phyloP scores from a whole-genome alignment of 2,888 invertebrate genomes.

The Amphipoea lucens region DNA sequence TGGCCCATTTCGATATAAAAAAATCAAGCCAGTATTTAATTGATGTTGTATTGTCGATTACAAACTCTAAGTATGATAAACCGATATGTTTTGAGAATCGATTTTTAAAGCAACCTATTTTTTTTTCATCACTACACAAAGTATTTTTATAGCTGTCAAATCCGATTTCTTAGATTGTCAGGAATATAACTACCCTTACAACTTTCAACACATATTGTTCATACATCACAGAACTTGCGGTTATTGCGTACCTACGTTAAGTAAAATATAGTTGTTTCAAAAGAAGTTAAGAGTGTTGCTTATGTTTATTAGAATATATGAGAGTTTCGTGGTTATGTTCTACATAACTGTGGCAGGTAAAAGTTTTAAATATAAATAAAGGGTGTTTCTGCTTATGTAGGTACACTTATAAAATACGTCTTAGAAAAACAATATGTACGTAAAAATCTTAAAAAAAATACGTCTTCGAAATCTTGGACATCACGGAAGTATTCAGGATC shows the following conservation, averaged over 20 bases:
- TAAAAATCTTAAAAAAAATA: not conserved
- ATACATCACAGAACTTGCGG: slow-evolving; percentile 43
- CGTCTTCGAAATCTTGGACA: not conserved
- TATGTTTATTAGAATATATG: slow-evolving; percentile 54
- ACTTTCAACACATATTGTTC: slow-evolving; percentile 22
- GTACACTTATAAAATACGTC: not conserved
- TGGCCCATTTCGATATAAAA: too few relatives aligned
- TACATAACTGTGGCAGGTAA: not conserved
- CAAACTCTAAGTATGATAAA: too few relatives aligned
- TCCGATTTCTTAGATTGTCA: not conserved
- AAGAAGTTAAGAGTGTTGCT: slow-evolving; percentile 51
- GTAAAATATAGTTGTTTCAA: slow-evolving; percentile 61
- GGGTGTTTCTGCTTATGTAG: not conserved
- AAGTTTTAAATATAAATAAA: slow-evolving; percentile 33
- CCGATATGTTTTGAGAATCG: too few relatives aligned
- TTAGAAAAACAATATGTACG: not conserved
- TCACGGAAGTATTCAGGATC: not conserved
- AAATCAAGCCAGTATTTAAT: too few relatives aligned
- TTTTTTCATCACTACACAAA: not conserved
- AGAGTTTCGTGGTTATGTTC: slow-evolving; percentile 40
- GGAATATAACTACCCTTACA: not conserved
- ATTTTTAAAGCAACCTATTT: too few relatives aligned
- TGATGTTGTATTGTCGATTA: too few relatives aligned
- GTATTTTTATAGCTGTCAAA: not conserved
- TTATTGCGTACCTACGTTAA: slow-evolving; percentile 48